Percentiles rank a stretch among this genome's conserved stretches.
Evolutionary conservation across 2,113 vertebrate species (phyloP).

Genomic region (Zapornia atra): DNA sequence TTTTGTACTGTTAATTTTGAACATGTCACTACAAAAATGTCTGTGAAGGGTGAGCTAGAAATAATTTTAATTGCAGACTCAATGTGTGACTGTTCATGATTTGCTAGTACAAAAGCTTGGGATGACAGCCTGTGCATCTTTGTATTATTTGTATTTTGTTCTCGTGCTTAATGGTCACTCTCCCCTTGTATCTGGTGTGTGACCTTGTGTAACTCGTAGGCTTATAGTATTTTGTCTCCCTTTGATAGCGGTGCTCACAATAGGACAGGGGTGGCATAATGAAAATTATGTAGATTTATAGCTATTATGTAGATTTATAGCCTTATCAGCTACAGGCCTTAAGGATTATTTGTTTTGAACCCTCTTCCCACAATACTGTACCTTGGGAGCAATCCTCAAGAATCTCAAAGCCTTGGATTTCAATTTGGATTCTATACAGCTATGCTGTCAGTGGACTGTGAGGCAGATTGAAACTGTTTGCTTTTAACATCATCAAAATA

Average conservation of each 20-base stretch:
- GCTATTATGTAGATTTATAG: neutral
- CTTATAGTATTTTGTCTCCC: neutral
- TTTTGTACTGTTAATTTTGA: constrained; percentile 6
- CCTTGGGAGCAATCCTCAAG: neutral
- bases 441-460: neutral
- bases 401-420: neutral
- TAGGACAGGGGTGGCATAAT: neutral
- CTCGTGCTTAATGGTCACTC: neutral
- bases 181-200: neutral
- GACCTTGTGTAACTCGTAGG: neutral
- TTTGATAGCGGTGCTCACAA: neutral
- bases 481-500: neutral
- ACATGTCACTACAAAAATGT: neutral
- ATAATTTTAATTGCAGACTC: neutral
- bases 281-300: neutral
- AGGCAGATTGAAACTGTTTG: neutral
- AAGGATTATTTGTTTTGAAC: neutral
- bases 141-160: neutral
- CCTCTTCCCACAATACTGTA: neutral
- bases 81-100: neutral
- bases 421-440: neutral
- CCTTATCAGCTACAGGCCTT: neutral
- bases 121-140: neutral
- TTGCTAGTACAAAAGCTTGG: neutral
- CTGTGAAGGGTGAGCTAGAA: neutral